phyloP scores from a whole-genome alignment of 2,797 vertebrate species.

The Darevskia mixta region DNA sequence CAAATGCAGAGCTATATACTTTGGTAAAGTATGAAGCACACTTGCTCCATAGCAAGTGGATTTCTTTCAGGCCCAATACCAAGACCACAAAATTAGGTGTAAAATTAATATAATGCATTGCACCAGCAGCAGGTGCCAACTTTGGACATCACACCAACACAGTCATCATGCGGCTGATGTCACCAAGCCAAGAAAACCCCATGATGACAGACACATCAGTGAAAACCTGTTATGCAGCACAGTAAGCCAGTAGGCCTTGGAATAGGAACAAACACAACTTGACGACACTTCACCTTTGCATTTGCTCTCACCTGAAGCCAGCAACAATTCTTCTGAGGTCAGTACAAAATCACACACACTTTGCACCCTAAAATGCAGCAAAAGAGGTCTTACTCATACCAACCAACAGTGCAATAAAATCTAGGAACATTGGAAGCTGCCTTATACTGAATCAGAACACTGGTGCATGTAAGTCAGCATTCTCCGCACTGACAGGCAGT shows the following conservation, averaged over 20 bases:
- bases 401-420: background rate
- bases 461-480: no score
- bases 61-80: background rate
- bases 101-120: conserved; percentile 13
- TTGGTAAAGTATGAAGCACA: background rate
- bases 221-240: conserved; percentile 7
- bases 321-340: background rate
- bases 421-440: no score
- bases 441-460: no score
- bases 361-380: background rate
- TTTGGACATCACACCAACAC: background rate
- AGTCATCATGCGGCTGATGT: background rate
- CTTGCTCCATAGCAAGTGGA: background rate
- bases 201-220: background rate
- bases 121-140: background rate
- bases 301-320: background rate
- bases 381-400: background rate
- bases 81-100: background rate
- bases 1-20: background rate
- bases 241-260: background rate
- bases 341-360: background rate
- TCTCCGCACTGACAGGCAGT: no score
- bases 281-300: background rate
- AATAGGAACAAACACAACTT: background rate
- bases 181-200: background rate